Evolutionary conservation across 2,113 vertebrate genomes (phyloP), one percentile per base, ranked within the genome.

Genomic region (Rattus norvegicus): DNA sequence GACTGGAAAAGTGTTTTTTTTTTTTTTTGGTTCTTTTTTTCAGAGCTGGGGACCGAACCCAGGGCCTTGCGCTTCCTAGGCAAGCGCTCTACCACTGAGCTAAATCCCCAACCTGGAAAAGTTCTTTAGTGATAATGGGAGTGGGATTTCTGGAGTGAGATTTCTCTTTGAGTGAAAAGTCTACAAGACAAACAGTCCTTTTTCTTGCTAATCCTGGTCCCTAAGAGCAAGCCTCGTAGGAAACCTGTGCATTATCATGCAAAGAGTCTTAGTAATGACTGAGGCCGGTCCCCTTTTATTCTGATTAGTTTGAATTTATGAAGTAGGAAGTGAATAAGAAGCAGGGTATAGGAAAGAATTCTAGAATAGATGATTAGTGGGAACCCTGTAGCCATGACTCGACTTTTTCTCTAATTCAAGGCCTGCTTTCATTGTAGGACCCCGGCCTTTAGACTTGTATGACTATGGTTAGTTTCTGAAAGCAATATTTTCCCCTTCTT

Each of bases 151-250:
- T 67, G 39, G 52, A 11, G 4, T 11, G 70, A 69, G 69, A 26
- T 4, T 20, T 92, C 54, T 28, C 4, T 52, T n/a, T 61, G 80
- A 94, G 16, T 56, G 43, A 70, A 49, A 30, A 1, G 72, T 95
- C 70, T 92, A 19, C 28, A 88, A 81, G 85, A 92, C 52, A 93
- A 97, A 91, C 13, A n/a, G 65, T 65, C 12, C 54, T 96, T 96
- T 92, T 43, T 93, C 69, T 91, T 93, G 85, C 65, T 85, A 84
- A 95, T 93, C 11, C 11, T 39, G 26, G 52, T 43, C 26, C 13
- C 76, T 80, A 22, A 30, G 69, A 7, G 81, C 39, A 20, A 49
- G 43, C 43, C n/a, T 33, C 11, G 63, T 17, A 17, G n/a, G 84
- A 6, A 47, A 39, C 17, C 61, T 11, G 77, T 30, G 14, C 47